A percentile compares a stretch with the other conserved stretches of the same genome.
Evolutionary conservation across 2,113 vertebrate species (phyloP).

Genomic region (Dipodomys spectabilis): DNA sequence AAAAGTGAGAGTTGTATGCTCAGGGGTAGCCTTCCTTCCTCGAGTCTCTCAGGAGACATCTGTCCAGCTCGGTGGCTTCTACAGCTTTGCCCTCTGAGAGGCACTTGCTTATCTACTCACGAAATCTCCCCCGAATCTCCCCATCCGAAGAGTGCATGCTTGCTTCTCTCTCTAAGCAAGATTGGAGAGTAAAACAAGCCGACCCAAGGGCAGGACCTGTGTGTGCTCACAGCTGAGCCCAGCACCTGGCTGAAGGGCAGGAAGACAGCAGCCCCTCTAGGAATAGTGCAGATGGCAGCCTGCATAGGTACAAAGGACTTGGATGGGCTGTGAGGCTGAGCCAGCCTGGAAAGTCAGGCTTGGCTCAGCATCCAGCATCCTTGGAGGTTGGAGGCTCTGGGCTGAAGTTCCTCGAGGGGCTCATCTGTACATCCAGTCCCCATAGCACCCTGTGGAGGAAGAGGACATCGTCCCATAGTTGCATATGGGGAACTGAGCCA

Average conservation of each 20-base stretch:
- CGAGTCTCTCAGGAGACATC: not conserved
- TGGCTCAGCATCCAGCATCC: fast-evolving
- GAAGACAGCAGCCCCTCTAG: not conserved
- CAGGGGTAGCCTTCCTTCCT: not conserved
- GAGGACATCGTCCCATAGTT: not conserved
- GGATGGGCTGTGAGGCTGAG: fast-evolving
- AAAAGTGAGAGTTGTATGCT: no score
- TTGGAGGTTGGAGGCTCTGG: fast-evolving
- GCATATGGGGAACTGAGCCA: not conserved
- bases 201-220: not conserved
- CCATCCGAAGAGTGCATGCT: not conserved
- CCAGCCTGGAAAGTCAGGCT: not conserved
- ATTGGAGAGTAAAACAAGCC: not conserved
- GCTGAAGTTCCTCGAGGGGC: not conserved
- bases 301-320: not conserved
- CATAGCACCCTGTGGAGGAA: no score
- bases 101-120: not conserved
- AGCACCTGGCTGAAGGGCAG: not conserved
- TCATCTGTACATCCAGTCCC: not conserved
- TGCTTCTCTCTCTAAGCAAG: not conserved
- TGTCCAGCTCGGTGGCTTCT: not conserved
- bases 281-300: not conserved
- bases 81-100: not conserved
- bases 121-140: not conserved
- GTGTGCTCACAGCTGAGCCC: not conserved